These are phyloP conservation scores for Elgaria multicarinata DNA, from an alignment of 2,113 vertebrate species.

Conservation along the genomic window DNA sequence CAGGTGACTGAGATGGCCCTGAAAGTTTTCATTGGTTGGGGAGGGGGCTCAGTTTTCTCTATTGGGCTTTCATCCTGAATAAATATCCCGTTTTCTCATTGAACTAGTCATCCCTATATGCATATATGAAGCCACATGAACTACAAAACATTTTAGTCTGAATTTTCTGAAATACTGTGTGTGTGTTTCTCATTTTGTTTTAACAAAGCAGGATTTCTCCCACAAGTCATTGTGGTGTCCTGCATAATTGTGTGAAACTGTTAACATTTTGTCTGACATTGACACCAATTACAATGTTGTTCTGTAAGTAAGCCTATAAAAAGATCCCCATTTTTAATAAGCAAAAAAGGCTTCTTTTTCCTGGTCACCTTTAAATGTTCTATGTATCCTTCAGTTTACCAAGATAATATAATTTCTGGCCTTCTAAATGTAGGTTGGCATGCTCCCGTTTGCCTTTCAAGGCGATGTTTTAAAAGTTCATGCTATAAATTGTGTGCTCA, in stretches of 20 bases:
- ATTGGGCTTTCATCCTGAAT: neutral
- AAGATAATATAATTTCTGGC: neutral
- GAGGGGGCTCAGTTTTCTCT: neutral
- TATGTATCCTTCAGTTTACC: neutral
- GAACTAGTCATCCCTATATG: neutral
- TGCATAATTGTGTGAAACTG: neutral
- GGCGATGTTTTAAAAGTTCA: neutral
- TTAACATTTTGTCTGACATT: neutral
- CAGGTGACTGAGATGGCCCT: neutral
- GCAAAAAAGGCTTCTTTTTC: neutral
- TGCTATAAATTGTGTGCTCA: constrained; percentile 6
- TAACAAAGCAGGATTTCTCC: neutral
- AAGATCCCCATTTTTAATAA: neutral
- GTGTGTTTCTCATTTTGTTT: neutral
- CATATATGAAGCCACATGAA: neutral
- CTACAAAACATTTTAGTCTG: neutral
- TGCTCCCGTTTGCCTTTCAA: constrained; percentile 24
- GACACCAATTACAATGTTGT: neutral
- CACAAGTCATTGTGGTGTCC: neutral
- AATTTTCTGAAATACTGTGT: neutral
- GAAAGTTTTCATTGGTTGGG: neutral
- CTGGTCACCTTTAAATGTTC: constrained; percentile 6
- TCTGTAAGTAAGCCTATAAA: neutral
- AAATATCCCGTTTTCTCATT: neutral
- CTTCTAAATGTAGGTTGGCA: neutral